These are phyloP conservation scores for Mirza zaza DNA, from an alignment of 2,113 vertebrate genomes.

Conservation along the genomic window DNA sequence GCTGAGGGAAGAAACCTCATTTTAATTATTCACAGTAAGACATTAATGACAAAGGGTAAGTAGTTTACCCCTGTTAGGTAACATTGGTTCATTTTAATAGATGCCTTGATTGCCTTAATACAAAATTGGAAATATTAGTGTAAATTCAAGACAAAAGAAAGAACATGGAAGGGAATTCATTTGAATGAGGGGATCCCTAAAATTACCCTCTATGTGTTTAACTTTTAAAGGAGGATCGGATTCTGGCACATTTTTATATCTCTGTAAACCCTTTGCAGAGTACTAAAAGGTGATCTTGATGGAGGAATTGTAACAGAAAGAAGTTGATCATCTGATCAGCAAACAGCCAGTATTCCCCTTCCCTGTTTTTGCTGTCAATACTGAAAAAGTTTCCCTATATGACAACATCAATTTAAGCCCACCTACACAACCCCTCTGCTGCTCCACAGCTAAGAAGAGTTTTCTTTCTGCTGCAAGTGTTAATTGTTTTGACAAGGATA, in stretches of 20 bases:
- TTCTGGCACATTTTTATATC: neutral
- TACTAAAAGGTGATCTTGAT: neutral
- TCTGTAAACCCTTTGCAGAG: neutral
- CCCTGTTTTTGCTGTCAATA: neutral
- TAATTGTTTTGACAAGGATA: conserved; percentile 36
- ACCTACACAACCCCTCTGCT: neutral
- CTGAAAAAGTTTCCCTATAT: neutral
- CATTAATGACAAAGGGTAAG: conserved; percentile 59
- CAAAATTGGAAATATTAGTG: conserved; percentile 27
- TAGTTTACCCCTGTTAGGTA: conserved; percentile 50
- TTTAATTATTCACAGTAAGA: conserved; percentile 75
- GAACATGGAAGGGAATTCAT: neutral
- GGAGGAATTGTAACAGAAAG: neutral
- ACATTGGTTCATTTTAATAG: conserved; percentile 49
- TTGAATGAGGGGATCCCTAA: neutral
- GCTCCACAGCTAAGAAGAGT: neutral
- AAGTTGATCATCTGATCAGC: neutral
- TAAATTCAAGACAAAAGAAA: neutral
- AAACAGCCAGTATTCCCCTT: neutral
- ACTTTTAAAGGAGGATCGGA: neutral
- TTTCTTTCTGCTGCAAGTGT: conserved; percentile 34
- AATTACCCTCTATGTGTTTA: neutral
- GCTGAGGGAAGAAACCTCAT: conserved; percentile 29
- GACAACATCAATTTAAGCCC: neutral
- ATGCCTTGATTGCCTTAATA: neutral